Evolutionary conservation across 2,113 vertebrate species (phyloP), one percentile per base, ranked within the genome.

Genomic region (Callopanchax toddi): DNA sequence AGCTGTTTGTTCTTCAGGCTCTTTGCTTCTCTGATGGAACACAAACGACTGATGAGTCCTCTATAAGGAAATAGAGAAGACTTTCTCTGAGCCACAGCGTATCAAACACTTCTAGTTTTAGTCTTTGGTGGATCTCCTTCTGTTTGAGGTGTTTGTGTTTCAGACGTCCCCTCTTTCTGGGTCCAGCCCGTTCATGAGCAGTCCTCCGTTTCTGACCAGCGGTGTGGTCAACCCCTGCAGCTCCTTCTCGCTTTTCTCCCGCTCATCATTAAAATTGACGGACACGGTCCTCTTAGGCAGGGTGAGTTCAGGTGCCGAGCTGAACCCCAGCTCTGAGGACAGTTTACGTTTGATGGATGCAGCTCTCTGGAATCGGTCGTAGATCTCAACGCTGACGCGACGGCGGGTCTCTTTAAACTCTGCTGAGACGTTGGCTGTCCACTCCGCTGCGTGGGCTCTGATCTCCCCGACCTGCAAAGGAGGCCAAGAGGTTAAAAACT

Each of bases 341-440:
- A 99, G 93, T 81, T 98, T 98, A 76, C 96, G 93, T 78, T 98
- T 99, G 52, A 99, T 95, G 11, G 97, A 99, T 0, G 97, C 93
- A 42, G 97, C 97, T 0, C 97, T 89, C 85, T 99, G 97, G 86
- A 99, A 98, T 84, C 95, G 96, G 86, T 99, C 97, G 0, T 97
- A 97, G 74, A 99, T 95, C 88, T 99, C 97, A 26, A 99, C 95
- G 0, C 97, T 99, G n/a, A 99, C 90, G 26, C 97, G 93, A 17
- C 97, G 86, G 1, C 97, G 92, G 0, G 97, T 99, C 85, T 98
- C 96, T 86, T 99, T 99, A 81, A 99, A 95, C 85, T 99, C 97
- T 0, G 97, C 97, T 0, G 97, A 99, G 67, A 99, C 97, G 0
- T 98, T 98, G 18, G 97, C 97, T 0, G 96, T 97, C 97, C 97